These are phyloP conservation scores for Caenorhabditis sp. DNA, from an alignment of 2,888 invertebrate genomes.

Conservation along the genomic window DNA sequence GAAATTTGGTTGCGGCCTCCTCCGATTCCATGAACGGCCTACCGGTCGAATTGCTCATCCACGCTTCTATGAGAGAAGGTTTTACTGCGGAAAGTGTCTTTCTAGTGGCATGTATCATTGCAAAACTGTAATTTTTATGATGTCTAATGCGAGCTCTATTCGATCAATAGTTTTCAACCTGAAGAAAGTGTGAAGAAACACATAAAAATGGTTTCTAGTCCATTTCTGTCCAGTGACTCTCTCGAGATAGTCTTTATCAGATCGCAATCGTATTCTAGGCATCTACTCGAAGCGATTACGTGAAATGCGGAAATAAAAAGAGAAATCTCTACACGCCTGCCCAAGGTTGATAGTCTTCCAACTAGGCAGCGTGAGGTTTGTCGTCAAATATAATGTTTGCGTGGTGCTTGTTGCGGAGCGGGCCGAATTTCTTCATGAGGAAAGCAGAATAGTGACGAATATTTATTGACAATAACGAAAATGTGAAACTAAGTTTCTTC, in stretches of 20 bases:
- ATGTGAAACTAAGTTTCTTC: not conserved
- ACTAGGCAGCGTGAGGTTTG: constrained; percentile 27
- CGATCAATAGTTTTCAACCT: constrained; percentile 15
- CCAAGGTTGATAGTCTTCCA: constrained; percentile 12
- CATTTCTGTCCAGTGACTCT: constrained; percentile 40
- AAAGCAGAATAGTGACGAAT: too few relatives aligned
- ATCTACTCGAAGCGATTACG: constrained; percentile 22
- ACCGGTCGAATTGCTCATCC: constrained; percentile 74
- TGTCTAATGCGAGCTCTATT: not conserved
- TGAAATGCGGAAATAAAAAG: constrained; percentile 18
- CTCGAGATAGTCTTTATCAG: constrained; percentile 24
- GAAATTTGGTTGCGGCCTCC: constrained; percentile 69
- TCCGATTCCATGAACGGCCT: constrained; percentile 51
- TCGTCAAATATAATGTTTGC: constrained; percentile 30
- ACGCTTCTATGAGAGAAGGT: constrained; percentile 83
- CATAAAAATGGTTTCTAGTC: constrained; percentile 30
- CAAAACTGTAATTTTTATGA: constrained; percentile 82
- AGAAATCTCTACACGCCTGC: constrained; percentile 2
- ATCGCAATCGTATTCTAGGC: constrained; percentile 24
- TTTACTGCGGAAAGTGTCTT: constrained; percentile 84
- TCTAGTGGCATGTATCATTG: constrained; percentile 84
- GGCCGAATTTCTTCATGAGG: not conserved
- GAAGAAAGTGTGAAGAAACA: constrained; percentile 42
- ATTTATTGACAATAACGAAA: too few relatives aligned
- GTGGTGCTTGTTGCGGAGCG: not conserved